Evolutionary conservation across 2,888 invertebrate genomes (phyloP).

Genomic region (Phrixothrix hirtus): DNA sequence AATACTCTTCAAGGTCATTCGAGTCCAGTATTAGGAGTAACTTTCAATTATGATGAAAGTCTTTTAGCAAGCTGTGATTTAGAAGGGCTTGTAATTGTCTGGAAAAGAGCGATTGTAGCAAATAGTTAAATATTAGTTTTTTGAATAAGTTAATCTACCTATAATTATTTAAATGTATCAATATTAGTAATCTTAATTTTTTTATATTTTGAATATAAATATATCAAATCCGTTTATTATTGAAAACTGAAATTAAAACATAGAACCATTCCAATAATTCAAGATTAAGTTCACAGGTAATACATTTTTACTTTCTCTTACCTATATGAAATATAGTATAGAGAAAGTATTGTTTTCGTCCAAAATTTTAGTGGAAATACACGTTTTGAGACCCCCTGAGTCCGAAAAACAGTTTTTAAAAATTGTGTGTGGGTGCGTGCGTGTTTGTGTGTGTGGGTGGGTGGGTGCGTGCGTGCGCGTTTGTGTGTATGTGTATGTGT

Average conservation of each 20-base stretch:
- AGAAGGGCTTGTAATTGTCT: slow-evolving; percentile 77
- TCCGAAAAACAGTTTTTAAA: no score
- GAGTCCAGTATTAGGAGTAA: slow-evolving; percentile 79
- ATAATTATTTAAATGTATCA: background rate
- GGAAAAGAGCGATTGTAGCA: slow-evolving; percentile 59
- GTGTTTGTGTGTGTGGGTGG: no score
- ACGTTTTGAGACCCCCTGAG: no score
- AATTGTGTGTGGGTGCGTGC: no score
- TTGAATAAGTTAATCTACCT: background rate
- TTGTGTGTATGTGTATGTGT: no score
- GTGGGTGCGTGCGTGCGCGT: no score
- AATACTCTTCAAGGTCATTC: slow-evolving; percentile 74
- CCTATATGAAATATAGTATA: background rate
- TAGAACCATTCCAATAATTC: no score
- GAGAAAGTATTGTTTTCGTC: no score
- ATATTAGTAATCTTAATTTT: background rate
- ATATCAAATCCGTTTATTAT: background rate
- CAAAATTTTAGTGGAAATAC: no score
- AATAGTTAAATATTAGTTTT: background rate
- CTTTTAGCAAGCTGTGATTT: slow-evolving; percentile 82
- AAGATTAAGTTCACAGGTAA: no score
- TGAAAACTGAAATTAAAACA: no score
- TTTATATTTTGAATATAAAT: background rate
- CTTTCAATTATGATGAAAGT: slow-evolving; percentile 88
- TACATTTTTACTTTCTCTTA: no score